phyloP scores from a whole-genome alignment of 2,888 invertebrate species.

The Andrena minutula region DNA sequence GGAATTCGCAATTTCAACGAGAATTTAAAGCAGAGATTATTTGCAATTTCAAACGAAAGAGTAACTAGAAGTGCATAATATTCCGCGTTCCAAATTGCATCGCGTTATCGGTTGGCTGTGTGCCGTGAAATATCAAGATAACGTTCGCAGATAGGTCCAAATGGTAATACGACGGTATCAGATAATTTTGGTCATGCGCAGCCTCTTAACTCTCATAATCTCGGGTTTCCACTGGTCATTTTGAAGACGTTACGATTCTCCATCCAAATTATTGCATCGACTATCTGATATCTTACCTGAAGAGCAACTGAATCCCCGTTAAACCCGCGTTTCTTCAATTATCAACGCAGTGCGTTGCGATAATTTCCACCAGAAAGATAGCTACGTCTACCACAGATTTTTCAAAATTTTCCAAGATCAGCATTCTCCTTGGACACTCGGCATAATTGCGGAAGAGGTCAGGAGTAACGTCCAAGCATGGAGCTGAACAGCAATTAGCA shows the following conservation, averaged over 20 bases:
- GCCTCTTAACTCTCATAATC: conserved; percentile 19
- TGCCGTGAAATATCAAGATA: conserved; percentile 53
- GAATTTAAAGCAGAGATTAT: conserved; percentile 29
- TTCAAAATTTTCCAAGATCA: background rate
- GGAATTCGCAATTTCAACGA: background rate
- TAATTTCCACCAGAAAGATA: too few relatives aligned
- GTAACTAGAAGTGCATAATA: conserved; percentile 30
- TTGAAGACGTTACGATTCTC: background rate
- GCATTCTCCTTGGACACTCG: too few relatives aligned
- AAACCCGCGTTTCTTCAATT: too few relatives aligned
- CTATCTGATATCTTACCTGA: too few relatives aligned
- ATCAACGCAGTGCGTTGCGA: too few relatives aligned
- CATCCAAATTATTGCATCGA: background rate
- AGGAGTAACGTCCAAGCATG: background rate
- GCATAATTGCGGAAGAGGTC: conserved; percentile 9
- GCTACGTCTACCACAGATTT: too few relatives aligned
- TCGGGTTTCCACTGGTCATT: conserved; percentile 4
- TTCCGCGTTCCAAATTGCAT: conserved; percentile 59
- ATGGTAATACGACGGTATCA: conserved; percentile 27
- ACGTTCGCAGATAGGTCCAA: conserved; percentile 28
- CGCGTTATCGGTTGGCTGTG: conserved; percentile 59
- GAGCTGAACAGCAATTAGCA: conserved; percentile 39
- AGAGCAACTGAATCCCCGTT: too few relatives aligned
- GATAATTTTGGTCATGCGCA: conserved; percentile 38
- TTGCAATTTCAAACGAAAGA: conserved; percentile 5